Evolutionary conservation across 2,797 vertebrate genomes (phyloP).

Genomic region (Cossypha caffra): DNA sequence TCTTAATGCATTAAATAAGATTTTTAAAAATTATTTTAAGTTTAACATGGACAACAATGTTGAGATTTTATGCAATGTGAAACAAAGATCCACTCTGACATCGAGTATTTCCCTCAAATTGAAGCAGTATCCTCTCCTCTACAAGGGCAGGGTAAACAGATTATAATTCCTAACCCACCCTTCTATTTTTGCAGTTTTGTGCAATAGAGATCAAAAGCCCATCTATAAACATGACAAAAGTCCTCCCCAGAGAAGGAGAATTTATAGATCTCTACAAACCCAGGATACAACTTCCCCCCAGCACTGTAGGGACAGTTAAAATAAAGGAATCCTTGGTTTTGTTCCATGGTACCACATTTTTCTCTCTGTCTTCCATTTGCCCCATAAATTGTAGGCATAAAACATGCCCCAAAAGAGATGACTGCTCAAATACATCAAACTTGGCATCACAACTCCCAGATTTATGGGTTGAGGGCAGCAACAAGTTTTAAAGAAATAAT

Average conservation of each 20-base stretch:
- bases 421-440: not conserved
- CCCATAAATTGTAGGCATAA: not conserved
- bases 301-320: not conserved
- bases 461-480: not conserved
- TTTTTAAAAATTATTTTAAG: accelerated
- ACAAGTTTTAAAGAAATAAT: not conserved
- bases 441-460: not conserved
- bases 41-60: not conserved
- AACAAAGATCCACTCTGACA: not conserved
- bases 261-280: not conserved
- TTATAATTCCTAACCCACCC: not conserved
- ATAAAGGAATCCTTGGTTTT: not conserved
- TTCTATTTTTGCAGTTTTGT: not conserved
- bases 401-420: not conserved
- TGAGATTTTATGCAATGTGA: not conserved
- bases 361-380: not conserved
- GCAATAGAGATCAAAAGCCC: not conserved
- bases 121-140: not conserved
- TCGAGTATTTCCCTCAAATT: not conserved
- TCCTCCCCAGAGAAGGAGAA: not conserved
- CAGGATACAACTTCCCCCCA: not conserved
- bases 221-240: not conserved
- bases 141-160: not conserved
- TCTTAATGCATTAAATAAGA: not conserved
- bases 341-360: not conserved